Evolutionary conservation across 1,140 invertebrate genomes (phyloP).

Genomic region (Rhizoglyphus robini): DNA sequence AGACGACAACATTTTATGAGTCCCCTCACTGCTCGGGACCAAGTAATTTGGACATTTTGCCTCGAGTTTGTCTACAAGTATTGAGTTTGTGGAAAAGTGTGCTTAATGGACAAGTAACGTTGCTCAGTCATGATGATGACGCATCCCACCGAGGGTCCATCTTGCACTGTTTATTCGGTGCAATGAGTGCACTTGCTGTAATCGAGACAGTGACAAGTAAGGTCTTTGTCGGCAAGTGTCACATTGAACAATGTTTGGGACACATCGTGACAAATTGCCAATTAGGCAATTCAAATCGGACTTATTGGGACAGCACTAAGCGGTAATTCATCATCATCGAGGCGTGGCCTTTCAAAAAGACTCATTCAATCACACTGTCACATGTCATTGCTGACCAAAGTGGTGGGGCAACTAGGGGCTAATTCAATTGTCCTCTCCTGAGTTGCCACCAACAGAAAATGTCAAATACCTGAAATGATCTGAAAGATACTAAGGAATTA

Average conservation of each 20-base stretch:
- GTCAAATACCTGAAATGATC: too few species aligned
- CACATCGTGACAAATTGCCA: constrained; percentile 10
- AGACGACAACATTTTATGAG: not conserved
- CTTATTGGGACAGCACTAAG: not conserved
- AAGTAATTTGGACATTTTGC: not conserved
- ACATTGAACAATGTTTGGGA: not conserved
- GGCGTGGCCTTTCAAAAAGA: too few species aligned
- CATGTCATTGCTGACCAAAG: too few species aligned
- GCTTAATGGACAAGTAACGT: too few species aligned
- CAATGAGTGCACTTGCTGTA: not conserved
- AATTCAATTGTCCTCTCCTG: too few species aligned
- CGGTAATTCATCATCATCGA: not conserved
- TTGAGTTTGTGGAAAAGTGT: too few species aligned
- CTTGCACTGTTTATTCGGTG: not conserved
- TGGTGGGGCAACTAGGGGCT: too few species aligned
- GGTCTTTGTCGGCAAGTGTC: not conserved
- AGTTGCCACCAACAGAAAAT: too few species aligned
- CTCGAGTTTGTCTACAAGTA: not conserved
- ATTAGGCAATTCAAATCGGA: not conserved
- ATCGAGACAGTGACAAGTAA: not conserved
- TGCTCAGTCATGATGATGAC: too few species aligned
- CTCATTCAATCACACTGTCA: too few species aligned
- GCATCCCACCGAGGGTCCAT: not conserved
- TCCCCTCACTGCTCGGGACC: not conserved
- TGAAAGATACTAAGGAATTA: too few species aligned